A percentile compares a stretch with the other conserved stretches of the same genome.
Evolutionary conservation across 2,888 invertebrate species (phyloP).

Genomic region (Plutella xylostella): DNA sequence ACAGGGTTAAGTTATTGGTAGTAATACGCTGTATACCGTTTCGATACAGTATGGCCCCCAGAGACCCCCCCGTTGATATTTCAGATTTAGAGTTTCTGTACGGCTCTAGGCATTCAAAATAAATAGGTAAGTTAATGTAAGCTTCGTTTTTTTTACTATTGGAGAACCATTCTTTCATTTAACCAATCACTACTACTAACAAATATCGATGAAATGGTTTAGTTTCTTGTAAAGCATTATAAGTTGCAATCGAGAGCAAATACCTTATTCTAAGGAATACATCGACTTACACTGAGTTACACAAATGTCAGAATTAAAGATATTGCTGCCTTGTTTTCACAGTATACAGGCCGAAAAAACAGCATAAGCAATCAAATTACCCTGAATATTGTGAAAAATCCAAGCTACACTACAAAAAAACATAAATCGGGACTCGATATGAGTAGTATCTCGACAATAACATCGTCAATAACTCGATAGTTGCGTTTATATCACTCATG

Average conservation of each 20-base stretch:
- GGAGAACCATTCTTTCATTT: no score
- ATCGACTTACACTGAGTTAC: no score
- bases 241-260: not conserved
- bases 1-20: conserved; percentile 9
- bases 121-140: not conserved
- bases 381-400: no score
- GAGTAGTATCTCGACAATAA: no score
- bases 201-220: not conserved
- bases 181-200: no score
- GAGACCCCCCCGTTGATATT: not conserved
- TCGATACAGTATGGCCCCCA: conserved; percentile 11
- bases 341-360: no score
- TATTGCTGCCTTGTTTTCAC: no score
- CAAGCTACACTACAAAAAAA: no score
- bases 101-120: not conserved
- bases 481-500: conserved; percentile 13
- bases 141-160: not conserved
- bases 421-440: no score
- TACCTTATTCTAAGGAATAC: no score
- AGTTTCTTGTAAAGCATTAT: not conserved
- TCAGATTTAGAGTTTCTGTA: not conserved
- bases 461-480: conserved; percentile 10
- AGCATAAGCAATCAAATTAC: no score
- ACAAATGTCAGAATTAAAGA: no score
- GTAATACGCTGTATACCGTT: conserved; percentile 13